Conservation (phyloP, 2,113 vertebrate genomes). For the Megatriorchis doriae region DNA sequence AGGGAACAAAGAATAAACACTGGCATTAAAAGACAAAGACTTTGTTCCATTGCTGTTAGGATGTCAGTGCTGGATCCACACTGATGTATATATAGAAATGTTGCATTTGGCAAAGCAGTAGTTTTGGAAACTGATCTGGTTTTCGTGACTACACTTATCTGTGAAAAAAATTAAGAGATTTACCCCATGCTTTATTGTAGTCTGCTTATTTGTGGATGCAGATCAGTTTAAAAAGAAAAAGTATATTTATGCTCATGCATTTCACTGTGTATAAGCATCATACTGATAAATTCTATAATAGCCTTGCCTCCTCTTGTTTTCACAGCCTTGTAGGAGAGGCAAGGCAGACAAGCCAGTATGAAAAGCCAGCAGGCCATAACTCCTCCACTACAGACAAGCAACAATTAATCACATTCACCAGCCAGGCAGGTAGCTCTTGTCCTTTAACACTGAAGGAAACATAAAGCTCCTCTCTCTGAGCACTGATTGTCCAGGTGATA, state of each 20-base stretch:
- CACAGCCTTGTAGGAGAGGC: background rate
- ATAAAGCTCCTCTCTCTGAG: background rate
- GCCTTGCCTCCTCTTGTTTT: background rate
- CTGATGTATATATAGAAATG: background rate
- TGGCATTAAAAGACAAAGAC: background rate
- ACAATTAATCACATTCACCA: conserved; percentile 46
- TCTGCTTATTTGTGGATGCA: background rate
- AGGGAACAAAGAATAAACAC: background rate
- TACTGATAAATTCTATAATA: background rate
- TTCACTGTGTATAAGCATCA: background rate
- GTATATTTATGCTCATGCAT: background rate
- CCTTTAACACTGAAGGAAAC: conserved; percentile 32
- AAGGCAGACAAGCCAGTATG: conserved; percentile 9
- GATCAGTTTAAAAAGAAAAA: background rate
- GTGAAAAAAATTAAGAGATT: background rate
- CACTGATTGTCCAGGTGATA: conserved; percentile 4
- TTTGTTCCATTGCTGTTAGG: background rate
- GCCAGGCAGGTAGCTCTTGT: conserved; percentile 39
- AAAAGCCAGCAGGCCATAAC: conserved; percentile 43
- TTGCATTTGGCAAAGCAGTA: background rate
- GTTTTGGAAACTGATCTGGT: background rate
- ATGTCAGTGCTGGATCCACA: background rate
- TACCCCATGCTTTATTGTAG: background rate
- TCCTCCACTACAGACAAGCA: background rate
- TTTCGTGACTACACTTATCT: background rate